Conservation (phyloP, 2,113 vertebrate species). For the Herpailurus yagouaroundi region DNA sequence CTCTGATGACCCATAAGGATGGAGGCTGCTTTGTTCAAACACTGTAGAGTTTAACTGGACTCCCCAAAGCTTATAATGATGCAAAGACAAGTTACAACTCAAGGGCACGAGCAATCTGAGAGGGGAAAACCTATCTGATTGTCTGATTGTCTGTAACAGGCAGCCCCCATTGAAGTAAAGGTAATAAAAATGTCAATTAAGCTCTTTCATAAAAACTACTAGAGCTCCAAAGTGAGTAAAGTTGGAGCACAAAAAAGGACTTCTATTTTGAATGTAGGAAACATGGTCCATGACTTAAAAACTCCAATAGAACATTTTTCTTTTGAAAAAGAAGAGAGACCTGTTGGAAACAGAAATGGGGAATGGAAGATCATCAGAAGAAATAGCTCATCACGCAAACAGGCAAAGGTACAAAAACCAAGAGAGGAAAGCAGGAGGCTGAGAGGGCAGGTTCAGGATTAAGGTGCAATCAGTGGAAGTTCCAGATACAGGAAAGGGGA, state of each 20-base stretch:
- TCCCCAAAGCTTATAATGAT: background rate
- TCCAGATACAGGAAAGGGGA: background rate
- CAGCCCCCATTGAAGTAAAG: background rate
- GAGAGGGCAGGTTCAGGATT: background rate
- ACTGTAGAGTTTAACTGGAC: background rate
- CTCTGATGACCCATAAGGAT: background rate
- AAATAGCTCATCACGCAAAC: background rate
- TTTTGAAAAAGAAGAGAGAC: background rate
- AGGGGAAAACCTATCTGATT: background rate
- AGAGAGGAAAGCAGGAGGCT: background rate
- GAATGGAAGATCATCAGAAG: background rate
- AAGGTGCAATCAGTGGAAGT: accelerated
- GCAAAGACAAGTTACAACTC: background rate
- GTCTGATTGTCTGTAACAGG: background rate
- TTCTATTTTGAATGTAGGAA: constrained; percentile 15
- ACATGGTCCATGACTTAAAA: background rate
- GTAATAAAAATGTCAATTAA: background rate
- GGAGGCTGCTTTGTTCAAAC: background rate
- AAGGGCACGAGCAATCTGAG: background rate
- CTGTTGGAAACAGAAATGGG: background rate
- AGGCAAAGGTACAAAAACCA: background rate
- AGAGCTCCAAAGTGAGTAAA: background rate
- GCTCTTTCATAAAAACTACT: background rate
- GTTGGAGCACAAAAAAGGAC: background rate
- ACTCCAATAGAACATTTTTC: background rate